Evolutionary conservation across 2,113 vertebrate species (phyloP).

Genomic region (Alectura lathami): DNA sequence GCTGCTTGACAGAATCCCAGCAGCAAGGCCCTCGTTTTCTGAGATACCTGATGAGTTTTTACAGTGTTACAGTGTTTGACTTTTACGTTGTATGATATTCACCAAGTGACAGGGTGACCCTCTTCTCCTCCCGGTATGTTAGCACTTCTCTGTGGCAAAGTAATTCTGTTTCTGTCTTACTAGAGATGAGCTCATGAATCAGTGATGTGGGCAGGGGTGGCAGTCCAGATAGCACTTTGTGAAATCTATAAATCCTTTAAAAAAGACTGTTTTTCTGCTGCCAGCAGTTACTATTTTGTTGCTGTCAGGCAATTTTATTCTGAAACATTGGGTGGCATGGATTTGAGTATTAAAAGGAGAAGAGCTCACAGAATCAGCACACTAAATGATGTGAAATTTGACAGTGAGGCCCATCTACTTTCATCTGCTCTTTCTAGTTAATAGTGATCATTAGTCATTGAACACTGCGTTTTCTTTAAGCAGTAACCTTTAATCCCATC

Average conservation of each 20-base stretch:
- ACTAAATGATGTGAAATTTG: background rate
- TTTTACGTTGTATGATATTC: constrained; percentile 66
- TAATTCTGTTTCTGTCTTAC: constrained; percentile 72
- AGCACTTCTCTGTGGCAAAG: constrained; percentile 70
- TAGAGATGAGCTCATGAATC: constrained; percentile 74
- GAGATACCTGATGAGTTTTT: constrained; percentile 69
- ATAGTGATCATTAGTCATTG: background rate
- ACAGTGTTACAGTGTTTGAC: constrained; percentile 25
- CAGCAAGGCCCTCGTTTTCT: constrained; percentile 59
- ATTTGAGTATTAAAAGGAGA: background rate
- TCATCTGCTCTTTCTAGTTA: background rate
- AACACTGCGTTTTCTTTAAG: background rate
- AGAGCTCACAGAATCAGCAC: background rate
- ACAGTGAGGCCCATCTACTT: background rate
- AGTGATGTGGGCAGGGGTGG: constrained; percentile 64
- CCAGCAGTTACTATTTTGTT: constrained; percentile 27
- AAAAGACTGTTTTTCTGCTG: constrained; percentile 24
- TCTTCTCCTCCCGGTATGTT: constrained; percentile 63
- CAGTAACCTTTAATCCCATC: background rate
- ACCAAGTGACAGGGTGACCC: constrained; percentile 51
- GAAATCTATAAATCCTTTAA: constrained; percentile 70
- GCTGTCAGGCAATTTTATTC: constrained; percentile 52
- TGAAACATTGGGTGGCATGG: constrained; percentile 32
- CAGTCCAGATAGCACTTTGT: constrained; percentile 42
- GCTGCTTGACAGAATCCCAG: constrained; percentile 61